Percentiles rank a stretch among this genome's conserved stretches.
These are phyloP conservation scores for Eleutherodactylus coqui DNA, from an alignment of 2,797 vertebrate genomes.

Conservation along the genomic window DNA sequence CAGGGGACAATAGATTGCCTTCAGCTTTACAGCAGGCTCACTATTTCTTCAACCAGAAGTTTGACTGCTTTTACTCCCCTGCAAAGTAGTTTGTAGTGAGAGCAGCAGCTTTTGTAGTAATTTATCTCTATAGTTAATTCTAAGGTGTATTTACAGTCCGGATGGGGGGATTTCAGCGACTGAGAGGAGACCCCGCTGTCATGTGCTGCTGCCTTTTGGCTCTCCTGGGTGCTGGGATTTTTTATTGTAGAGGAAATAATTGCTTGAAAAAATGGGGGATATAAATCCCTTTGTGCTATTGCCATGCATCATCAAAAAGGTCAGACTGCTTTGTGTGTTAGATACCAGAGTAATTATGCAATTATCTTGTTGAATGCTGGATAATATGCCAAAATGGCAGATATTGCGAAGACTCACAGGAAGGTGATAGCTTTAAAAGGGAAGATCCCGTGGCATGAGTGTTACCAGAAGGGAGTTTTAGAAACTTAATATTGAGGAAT, in stretches of 20 bases:
- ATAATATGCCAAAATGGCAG: slow-evolving; percentile 15
- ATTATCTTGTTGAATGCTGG: slow-evolving; percentile 39
- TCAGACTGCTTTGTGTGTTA: slow-evolving; percentile 42
- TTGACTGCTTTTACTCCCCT: too few species aligned
- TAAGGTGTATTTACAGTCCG: background rate
- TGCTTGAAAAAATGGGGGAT: slow-evolving; percentile 29
- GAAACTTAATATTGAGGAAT: background rate
- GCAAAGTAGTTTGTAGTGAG: background rate
- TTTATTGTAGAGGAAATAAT: slow-evolving; percentile 33
- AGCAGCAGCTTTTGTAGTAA: background rate
- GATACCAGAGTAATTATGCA: slow-evolving; percentile 45
- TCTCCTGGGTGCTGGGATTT: background rate
- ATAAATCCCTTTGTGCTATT: slow-evolving; percentile 49
- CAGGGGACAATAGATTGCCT: background rate
- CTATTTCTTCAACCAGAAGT: too few species aligned
- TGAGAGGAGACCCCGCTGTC: background rate
- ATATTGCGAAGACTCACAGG: background rate
- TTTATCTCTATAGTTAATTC: slow-evolving; percentile 22
- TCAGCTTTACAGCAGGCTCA: background rate
- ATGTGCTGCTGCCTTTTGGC: background rate
- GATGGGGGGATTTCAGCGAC: background rate
- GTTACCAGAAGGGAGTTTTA: background rate
- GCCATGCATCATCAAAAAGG: slow-evolving; percentile 51
- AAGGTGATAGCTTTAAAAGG: background rate
- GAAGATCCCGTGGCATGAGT: background rate